Evolutionary conservation across 2,888 invertebrate species (phyloP).

Genomic region (Auanema sp.): DNA sequence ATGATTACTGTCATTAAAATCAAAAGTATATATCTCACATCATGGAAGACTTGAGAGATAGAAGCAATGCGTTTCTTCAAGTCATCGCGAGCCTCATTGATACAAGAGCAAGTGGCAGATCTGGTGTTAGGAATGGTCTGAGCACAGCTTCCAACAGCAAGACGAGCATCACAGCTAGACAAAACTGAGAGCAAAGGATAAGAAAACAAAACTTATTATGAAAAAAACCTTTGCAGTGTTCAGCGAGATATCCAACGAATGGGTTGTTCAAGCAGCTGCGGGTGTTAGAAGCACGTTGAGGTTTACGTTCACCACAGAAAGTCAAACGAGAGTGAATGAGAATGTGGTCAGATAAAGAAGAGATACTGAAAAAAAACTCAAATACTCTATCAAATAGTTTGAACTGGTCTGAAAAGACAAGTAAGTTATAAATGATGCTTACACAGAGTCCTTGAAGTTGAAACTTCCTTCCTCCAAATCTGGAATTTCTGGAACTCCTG

Average conservation of each 20-base stretch:
- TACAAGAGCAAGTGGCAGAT: conserved; percentile 60
- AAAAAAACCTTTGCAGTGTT: conserved; percentile 52
- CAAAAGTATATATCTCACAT: conserved; percentile 22
- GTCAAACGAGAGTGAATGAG: conserved; percentile 59
- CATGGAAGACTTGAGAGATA: conserved; percentile 52
- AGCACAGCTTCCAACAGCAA: conserved; percentile 45
- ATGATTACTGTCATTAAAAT: not conserved
- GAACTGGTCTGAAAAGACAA: not conserved
- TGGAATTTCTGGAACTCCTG: conserved; percentile 61
- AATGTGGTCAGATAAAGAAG: conserved; percentile 63
- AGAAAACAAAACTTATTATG: not conserved
- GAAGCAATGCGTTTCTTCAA: conserved; percentile 61
- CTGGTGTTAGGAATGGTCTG: conserved; percentile 43
- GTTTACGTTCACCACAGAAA: conserved; percentile 63
- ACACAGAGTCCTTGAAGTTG: conserved; percentile 60
- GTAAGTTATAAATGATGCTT: conserved; percentile 18
- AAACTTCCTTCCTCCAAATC: conserved; percentile 62
- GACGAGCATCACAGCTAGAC: conserved; percentile 35
- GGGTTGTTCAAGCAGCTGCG: conserved; percentile 56
- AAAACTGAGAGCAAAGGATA: conserved; percentile 26
- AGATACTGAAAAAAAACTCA: conserved; percentile 48
- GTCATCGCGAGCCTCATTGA: conserved; percentile 61
- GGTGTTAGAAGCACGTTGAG: conserved; percentile 55
- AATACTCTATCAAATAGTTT: not conserved
- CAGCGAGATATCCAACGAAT: conserved; percentile 56